Base-by-base conservation (phyloP, 2,113 vertebrate genomes). In the Orthonyx spaldingii region DNA sequence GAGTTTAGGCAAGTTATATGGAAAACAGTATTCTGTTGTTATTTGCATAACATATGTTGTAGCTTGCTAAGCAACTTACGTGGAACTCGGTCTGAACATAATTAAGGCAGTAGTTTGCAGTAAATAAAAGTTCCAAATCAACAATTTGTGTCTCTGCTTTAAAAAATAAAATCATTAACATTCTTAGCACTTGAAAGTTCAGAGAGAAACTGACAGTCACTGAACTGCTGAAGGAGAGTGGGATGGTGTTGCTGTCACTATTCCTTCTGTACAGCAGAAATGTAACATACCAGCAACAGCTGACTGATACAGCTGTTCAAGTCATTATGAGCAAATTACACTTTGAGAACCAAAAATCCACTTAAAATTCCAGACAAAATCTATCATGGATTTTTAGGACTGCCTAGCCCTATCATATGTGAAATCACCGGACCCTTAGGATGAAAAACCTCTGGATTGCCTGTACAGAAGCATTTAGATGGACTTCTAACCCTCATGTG, bases 21-120 rank as follows among this genome's bases (percentile, higher is more conserved):
- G 65, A 89, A 96, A 97, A 96, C 20, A 82, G 87, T 91, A 30
- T 97, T 97, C 65, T 82, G 57, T 95, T 91, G 89, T 89, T 93
- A 96, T 97, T 97, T 96, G 85, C 95, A 97, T 87, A 96, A 91
- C 93, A 96, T 95, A 97, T 93, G 96, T 95, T 91, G n/a, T 44
- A 89, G 57, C 47, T 89, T 88, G 60, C 85, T 90, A 82, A 93
- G 74, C 33, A 91, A 94, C 72, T 92, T 95, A 87, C 16, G 55
- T 66, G 26, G 41, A 74, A 30, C 88, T 96, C 55, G 46, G 81
- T 44, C 80, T 76, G 84, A 96, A 96, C 32, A 26, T 92, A 97
- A 95, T 97, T 95, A 95, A 93, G 76, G 86, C 64, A 42, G 76
- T 46, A 86, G 52, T 93, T 68, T 91, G 27, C 53, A 87, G 65